Evolutionary conservation across 2,797 vertebrate genomes (phyloP).

Genomic region (Sus cebifrons): DNA sequence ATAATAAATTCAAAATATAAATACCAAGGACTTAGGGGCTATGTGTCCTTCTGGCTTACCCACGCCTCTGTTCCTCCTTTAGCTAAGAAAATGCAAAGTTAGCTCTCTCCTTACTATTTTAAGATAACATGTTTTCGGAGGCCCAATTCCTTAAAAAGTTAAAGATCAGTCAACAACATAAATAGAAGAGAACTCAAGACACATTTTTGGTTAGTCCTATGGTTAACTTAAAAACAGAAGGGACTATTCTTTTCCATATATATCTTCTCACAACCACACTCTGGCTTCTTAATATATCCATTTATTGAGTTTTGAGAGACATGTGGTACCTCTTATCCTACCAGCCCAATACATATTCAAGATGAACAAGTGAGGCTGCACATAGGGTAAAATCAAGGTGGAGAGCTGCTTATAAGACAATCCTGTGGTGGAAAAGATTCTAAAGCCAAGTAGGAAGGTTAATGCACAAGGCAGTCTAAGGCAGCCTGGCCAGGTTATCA

Average conservation of each 20-base stretch:
- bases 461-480: background rate
- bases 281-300: constrained; percentile 29
- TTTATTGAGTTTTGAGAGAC: background rate
- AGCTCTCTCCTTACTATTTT: background rate
- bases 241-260: background rate
- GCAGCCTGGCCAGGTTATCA: background rate
- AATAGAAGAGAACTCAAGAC: constrained; percentile 15
- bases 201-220: background rate
- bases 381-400: background rate
- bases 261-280: background rate
- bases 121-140: background rate
- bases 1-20: constrained; percentile 46
- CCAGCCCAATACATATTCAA: background rate
- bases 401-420: background rate
- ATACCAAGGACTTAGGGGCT: background rate
- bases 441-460: background rate
- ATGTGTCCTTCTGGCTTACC: background rate
- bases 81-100: constrained; percentile 12
- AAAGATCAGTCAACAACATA: constrained; percentile 17
- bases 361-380: background rate
- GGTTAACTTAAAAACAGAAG: constrained; percentile 45
- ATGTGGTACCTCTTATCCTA: background rate
- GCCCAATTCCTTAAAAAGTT: constrained; percentile 7
- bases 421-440: background rate
- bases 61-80: background rate